phyloP scores from a whole-genome alignment of 2,888 invertebrate species.

The Drosophila nr. perissopoda region DNA sequence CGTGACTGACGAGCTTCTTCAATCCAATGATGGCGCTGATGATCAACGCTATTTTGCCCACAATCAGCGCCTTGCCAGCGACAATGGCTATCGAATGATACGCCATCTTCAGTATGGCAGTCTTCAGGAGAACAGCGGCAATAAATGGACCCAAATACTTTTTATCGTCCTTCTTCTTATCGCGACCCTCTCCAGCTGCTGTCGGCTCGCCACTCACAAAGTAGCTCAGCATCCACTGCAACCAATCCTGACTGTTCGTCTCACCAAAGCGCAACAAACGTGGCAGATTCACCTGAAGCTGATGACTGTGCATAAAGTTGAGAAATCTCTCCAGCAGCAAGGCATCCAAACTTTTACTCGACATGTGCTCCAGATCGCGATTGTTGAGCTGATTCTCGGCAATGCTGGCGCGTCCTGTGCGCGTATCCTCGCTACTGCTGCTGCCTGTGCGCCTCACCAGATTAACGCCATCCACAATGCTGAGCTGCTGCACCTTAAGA shows the following conservation, averaged over 20 bases:
- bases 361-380: slow-evolving; percentile 87
- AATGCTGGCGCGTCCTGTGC: slow-evolving; percentile 78
- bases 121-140: slow-evolving; percentile 89
- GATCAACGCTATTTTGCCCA: slow-evolving; percentile 93
- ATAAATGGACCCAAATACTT: slow-evolving; percentile 89
- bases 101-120: slow-evolving; percentile 90
- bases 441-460: slow-evolving; percentile 83
- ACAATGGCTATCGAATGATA: slow-evolving; percentile 91
- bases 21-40: slow-evolving; percentile 92
- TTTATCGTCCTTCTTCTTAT: slow-evolving; percentile 86
- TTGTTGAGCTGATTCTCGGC: slow-evolving; percentile 85
- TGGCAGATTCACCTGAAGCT: slow-evolving; percentile 86
- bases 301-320: slow-evolving; percentile 87
- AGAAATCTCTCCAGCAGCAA: slow-evolving; percentile 86
- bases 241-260: slow-evolving; percentile 82
- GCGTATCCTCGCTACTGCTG: slow-evolving; percentile 73
- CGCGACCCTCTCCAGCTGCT: slow-evolving; percentile 85
- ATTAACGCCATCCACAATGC: slow-evolving; percentile 88
- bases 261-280: slow-evolving; percentile 85
- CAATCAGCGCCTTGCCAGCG: slow-evolving; percentile 92
- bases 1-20: slow-evolving; percentile 90
- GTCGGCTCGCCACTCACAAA: slow-evolving; percentile 48
- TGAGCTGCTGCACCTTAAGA: slow-evolving; percentile 87
- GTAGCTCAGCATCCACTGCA: slow-evolving; percentile 84
- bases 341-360: slow-evolving; percentile 87